Percentiles rank a stretch among this genome's conserved stretches.
Conservation (phyloP, 2,888 invertebrate genomes). For the Ametastegia equiseti region DNA sequence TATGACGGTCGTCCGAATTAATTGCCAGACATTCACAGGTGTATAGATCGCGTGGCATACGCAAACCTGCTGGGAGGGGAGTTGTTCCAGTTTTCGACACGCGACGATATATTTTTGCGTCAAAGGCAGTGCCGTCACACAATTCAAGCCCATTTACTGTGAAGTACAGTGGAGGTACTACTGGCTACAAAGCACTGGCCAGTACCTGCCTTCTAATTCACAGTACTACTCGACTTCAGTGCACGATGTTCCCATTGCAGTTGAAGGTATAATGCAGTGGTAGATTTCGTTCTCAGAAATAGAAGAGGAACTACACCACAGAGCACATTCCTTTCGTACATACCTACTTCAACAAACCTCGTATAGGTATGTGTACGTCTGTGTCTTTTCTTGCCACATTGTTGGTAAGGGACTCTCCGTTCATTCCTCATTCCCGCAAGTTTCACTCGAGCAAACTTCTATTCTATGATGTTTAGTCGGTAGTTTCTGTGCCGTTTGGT, state of each 20-base stretch:
- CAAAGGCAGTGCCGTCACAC: not conserved
- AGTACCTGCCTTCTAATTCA: no score
- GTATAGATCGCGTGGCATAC: not conserved
- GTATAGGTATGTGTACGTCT: not conserved
- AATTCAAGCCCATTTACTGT: no score
- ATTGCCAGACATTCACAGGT: conserved; percentile 23
- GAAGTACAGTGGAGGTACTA: not conserved
- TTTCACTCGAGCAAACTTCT: not conserved
- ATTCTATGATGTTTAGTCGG: not conserved
- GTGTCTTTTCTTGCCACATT: not conserved
- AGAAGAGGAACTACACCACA: not conserved
- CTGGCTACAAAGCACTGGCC: not conserved
- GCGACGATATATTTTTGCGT: conserved; percentile 19
- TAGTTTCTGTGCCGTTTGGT: not conserved
- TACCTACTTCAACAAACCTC: no score
- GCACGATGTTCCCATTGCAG: not conserved
- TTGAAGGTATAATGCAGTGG: not conserved
- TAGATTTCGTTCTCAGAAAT: not conserved
- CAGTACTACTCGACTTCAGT: not conserved
- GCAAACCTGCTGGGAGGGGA: not conserved
- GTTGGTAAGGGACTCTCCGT: not conserved
- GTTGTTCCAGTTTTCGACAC: not conserved
- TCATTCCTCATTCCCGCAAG: not conserved
- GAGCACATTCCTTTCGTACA: not conserved
- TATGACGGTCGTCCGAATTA: not conserved